Percentiles rank a stretch among this genome's conserved stretches.
phyloP scores from a whole-genome alignment of 1,140 invertebrate genomes.

The Procambarus clarkii region DNA sequence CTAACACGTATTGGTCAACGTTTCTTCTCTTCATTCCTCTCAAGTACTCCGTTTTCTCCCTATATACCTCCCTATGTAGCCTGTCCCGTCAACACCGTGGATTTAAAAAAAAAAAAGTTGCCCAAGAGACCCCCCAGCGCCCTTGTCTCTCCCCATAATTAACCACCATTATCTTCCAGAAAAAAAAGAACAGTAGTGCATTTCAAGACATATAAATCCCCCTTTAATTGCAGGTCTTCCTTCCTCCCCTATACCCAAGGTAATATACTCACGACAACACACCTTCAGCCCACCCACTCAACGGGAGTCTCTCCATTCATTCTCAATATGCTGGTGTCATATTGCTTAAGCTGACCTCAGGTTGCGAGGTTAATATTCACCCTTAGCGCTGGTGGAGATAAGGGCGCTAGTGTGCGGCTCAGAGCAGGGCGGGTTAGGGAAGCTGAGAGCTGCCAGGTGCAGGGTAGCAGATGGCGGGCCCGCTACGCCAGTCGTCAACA shows the following conservation, averaged over 20 bases:
- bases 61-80: too few relatives aligned
- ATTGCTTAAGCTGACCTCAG: background rate
- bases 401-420: background rate
- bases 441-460: background rate
- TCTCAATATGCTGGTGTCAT: background rate
- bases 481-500: background rate
- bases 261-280: background rate
- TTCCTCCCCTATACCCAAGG: background rate
- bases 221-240: background rate
- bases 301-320: constrained; percentile 6
- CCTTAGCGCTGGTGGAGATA: background rate
- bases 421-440: background rate
- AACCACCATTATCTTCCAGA: background rate
- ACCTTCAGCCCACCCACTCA: background rate
- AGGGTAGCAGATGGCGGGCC: background rate
- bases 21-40: too few relatives aligned
- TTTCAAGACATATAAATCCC: background rate
- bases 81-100: too few relatives aligned
- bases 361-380: background rate
- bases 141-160: background rate
- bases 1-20: too few relatives aligned
- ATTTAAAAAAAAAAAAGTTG: too few relatives aligned
- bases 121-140: background rate
- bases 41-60: too few relatives aligned
- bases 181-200: background rate